phyloP scores from a whole-genome alignment of 2,113 vertebrate genomes.

The Corydoras maculifer region DNA sequence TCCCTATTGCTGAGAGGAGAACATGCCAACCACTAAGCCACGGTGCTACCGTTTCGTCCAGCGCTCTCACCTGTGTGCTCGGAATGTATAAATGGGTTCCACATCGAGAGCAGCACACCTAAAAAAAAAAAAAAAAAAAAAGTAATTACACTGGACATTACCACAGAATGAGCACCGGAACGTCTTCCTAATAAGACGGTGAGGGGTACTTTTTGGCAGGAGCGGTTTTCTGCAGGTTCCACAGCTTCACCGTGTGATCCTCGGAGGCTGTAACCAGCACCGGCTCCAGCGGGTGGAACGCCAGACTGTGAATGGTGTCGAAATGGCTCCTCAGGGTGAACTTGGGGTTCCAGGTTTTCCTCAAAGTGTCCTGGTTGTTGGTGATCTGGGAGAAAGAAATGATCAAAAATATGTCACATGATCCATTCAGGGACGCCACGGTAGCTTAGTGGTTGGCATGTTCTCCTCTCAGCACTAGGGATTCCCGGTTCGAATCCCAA shows the following conservation, averaged over 20 bases:
- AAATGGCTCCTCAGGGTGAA: slow-evolving; percentile 98
- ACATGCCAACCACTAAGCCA: too few relatives aligned
- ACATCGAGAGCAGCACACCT: slow-evolving; percentile 95
- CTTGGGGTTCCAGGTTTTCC: slow-evolving; percentile 98
- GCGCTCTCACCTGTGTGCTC: slow-evolving; percentile 80
- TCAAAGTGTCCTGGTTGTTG: slow-evolving; percentile 93
- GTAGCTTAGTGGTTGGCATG: too few relatives aligned
- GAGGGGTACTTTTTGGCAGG: slow-evolving; percentile 88
- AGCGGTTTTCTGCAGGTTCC: slow-evolving; percentile 97
- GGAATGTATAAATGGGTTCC: slow-evolving; percentile 98
- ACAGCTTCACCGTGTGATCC: slow-evolving; percentile 98
- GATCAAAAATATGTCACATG: too few relatives aligned
- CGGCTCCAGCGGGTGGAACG: slow-evolving; percentile 90
- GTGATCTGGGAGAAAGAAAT: slow-evolving; percentile 71
- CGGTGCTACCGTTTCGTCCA: too few relatives aligned
- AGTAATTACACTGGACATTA: background rate
- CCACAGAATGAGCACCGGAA: too few relatives aligned
- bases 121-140: slow-evolving; percentile 34
- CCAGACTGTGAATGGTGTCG: slow-evolving; percentile 87
- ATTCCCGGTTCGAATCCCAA: too few relatives aligned
- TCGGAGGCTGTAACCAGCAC: slow-evolving; percentile 96
- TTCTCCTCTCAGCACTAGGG: too few relatives aligned
- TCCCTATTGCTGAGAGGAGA: too few relatives aligned
- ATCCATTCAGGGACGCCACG: too few relatives aligned
- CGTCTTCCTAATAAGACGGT: too few relatives aligned